Conservation (phyloP, 1,140 invertebrate genomes). For the Drosophila tristis region DNA sequence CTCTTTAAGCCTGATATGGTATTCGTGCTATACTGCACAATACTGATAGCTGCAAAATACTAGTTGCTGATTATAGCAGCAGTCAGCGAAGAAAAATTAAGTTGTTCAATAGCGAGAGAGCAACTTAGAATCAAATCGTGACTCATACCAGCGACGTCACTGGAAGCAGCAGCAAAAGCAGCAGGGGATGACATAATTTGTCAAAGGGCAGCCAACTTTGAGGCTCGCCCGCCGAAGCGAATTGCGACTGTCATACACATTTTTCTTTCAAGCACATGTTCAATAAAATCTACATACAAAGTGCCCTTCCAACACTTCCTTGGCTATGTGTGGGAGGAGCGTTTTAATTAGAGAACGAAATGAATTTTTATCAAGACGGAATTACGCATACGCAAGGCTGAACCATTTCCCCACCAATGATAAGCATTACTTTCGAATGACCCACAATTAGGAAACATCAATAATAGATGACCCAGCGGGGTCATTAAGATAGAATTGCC, state of each 20-base stretch:
- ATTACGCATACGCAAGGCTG: constrained; percentile 15
- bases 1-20: no score
- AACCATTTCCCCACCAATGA: constrained; percentile 6
- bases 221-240: constrained; percentile 1
- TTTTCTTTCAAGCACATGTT: constrained; percentile 43
- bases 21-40: no score
- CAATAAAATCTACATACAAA: constrained; percentile 69
- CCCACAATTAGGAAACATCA: constrained; percentile 50
- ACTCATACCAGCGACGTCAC: constrained; percentile 33
- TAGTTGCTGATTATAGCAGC: no score
- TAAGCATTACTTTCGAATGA: neutral
- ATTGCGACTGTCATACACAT: constrained; percentile 40
- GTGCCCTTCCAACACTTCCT: constrained; percentile 24
- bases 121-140: constrained; percentile 30
- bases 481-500: constrained; percentile 48
- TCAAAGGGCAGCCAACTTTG: constrained; percentile 20
- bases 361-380: constrained; percentile 15
- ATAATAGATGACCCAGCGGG: constrained; percentile 48
- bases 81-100: no score
- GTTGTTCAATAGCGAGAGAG: neutral
- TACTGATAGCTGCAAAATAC: no score
- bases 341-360: constrained; percentile 47
- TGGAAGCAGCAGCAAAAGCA: constrained; percentile 11
- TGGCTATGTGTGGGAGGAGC: constrained; percentile 22
- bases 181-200: constrained; percentile 70